phyloP scores from a whole-genome alignment of 2,797 vertebrate genomes.

The Takifugu ocellatus region DNA sequence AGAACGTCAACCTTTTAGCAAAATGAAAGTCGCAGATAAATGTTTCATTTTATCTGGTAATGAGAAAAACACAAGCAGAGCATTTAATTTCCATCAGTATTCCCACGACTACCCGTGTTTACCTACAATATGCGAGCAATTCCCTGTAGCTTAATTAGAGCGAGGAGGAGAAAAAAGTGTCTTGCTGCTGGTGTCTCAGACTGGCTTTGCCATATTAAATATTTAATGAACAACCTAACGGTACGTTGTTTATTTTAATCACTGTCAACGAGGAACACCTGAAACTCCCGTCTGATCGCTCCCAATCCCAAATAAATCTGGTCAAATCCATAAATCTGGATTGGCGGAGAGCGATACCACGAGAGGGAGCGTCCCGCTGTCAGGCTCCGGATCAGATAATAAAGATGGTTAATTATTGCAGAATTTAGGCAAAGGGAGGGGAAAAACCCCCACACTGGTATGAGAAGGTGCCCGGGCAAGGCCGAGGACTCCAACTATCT shows the following conservation, averaged over 20 bases:
- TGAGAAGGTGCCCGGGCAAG: constrained; percentile 38
- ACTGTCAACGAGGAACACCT: constrained; percentile 59
- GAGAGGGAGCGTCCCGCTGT: constrained; percentile 7
- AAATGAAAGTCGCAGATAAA: constrained; percentile 76
- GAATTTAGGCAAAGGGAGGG: constrained; percentile 12
- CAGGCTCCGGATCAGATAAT: constrained; percentile 28
- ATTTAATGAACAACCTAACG: constrained; percentile 76
- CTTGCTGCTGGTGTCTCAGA: constrained; percentile 69
- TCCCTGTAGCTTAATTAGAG: constrained; percentile 84
- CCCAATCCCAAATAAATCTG: constrained; percentile 46
- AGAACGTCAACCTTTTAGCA: constrained; percentile 69
- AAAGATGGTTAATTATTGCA: constrained; percentile 24
- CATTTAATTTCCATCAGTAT: constrained; percentile 77
- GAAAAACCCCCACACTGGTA: constrained; percentile 4
- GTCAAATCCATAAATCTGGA: constrained; percentile 37
- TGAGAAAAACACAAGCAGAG: constrained; percentile 74
- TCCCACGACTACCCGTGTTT: constrained; percentile 77
- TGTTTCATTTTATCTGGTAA: constrained; percentile 79
- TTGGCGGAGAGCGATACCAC: background rate
- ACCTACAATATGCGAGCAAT: constrained; percentile 79
- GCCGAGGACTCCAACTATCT: constrained; percentile 70
- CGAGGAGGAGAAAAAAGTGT: constrained; percentile 52
- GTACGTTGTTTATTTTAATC: constrained; percentile 76
- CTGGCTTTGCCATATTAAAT: constrained; percentile 74
- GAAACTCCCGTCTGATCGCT: constrained; percentile 50